A percentile compares a stretch with the other conserved stretches of the same genome.
phyloP scores from a whole-genome alignment of 2,888 invertebrate genomes.

The Napeogenes inachia region DNA sequence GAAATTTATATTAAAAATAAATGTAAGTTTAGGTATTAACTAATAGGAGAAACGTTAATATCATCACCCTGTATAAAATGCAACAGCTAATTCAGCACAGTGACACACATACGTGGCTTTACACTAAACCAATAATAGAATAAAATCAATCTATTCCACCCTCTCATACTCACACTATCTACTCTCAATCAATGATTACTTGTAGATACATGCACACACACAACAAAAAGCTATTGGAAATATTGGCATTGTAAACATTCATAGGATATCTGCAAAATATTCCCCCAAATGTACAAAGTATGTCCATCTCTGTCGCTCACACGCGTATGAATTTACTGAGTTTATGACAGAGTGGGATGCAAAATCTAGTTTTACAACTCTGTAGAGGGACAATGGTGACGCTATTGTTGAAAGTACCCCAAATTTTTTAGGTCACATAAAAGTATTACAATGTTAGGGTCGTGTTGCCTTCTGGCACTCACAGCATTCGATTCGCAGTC shows the following conservation, averaged over 20 bases:
- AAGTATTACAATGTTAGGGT: constrained; percentile 75
- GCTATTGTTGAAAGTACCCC: constrained; percentile 76
- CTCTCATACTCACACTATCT: constrained; percentile 59
- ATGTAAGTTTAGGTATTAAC: neutral
- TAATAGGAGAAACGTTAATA: neutral
- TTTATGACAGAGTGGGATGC: constrained; percentile 48
- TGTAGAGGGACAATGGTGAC: constrained; percentile 70
- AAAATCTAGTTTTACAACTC: constrained; percentile 62
- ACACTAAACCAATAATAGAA: constrained; percentile 76
- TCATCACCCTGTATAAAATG: constrained; percentile 50
- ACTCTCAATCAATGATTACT: constrained; percentile 59
- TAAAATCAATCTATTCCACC: constrained; percentile 75
- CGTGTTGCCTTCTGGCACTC: constrained; percentile 65
- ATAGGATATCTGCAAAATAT: constrained; percentile 69
- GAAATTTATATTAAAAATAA: neutral
- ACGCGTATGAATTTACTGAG: constrained; percentile 29
- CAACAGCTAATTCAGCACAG: constrained; percentile 64
- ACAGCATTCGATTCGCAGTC: constrained; percentile 73
- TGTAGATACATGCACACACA: constrained; percentile 49
- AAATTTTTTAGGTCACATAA: constrained; percentile 77
- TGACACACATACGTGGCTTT: constrained; percentile 77
- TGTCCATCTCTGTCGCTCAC: constrained; percentile 49
- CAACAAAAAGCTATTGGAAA: constrained; percentile 55
- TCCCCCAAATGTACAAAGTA: constrained; percentile 48
- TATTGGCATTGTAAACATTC: constrained; percentile 75